phyloP scores from a whole-genome alignment of 2,888 invertebrate species.

The Bombylius major region DNA sequence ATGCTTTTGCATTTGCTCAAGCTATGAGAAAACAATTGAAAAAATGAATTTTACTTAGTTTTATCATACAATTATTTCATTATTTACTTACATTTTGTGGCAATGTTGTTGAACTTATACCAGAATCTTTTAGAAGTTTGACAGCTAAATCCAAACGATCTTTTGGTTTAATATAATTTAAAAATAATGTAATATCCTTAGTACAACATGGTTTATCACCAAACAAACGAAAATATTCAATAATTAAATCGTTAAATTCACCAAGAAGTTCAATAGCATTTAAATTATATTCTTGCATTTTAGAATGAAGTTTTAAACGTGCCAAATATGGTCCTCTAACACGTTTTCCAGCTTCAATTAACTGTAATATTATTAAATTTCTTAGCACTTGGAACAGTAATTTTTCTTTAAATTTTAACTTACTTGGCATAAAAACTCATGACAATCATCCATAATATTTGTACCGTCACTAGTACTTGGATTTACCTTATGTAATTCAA shows the following conservation, averaged over 20 bases:
- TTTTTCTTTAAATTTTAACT: neutral
- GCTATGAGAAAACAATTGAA: constrained; percentile 32
- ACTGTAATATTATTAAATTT: constrained; percentile 23
- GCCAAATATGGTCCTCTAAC: constrained; percentile 76
- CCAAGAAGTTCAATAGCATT: constrained; percentile 46
- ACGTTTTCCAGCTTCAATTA: constrained; percentile 43
- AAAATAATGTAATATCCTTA: constrained; percentile 65
- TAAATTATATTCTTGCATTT: constrained; percentile 41
- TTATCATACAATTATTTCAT: neutral
- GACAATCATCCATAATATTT: constrained; percentile 24
- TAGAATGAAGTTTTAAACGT: constrained; percentile 59
- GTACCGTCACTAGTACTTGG: constrained; percentile 15
- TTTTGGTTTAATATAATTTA: constrained; percentile 45
- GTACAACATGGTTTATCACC: constrained; percentile 80
- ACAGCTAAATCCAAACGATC: constrained; percentile 47
- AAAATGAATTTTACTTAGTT: neutral
- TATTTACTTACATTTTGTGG: constrained; percentile 43
- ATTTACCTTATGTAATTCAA: constrained; percentile 42
- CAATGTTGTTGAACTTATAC: constrained; percentile 48
- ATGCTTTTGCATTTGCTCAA: constrained; percentile 69
- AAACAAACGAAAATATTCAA: constrained; percentile 65
- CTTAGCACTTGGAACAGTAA: too few species aligned
- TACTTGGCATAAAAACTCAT: constrained; percentile 30
- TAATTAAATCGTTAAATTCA: constrained; percentile 53
- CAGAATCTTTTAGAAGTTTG: constrained; percentile 49